A percentile compares a stretch with the other conserved stretches of the same genome.
These are phyloP conservation scores for Aurelia aurita complex sp. Pacific DNA, from an alignment of 30 jellyfish, hydroid and myxozoan species.

Conservation along the genomic window DNA sequence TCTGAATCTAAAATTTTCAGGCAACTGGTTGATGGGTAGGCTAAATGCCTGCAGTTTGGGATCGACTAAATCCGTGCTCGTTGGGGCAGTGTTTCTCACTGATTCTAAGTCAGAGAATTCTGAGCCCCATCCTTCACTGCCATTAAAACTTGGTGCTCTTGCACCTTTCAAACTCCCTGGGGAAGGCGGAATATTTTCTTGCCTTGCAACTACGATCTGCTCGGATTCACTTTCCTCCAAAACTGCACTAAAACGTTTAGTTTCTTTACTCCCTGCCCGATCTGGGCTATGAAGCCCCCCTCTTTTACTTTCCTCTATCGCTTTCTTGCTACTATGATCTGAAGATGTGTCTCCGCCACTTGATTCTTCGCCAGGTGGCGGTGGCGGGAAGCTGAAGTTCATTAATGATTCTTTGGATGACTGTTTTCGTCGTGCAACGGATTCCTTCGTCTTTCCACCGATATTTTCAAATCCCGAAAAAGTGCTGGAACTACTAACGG, in stretches of 20 bases:
- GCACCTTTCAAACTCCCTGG: not conserved
- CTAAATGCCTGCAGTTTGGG: constrained; percentile 77
- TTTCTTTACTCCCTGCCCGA: not conserved
- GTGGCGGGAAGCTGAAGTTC: constrained; percentile 84
- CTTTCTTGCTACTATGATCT: constrained; percentile 45
- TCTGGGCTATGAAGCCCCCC: not conserved
- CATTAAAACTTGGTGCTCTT: constrained; percentile 32
- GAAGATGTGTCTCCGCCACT: constrained; percentile 65
- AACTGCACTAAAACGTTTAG: constrained; percentile 39
- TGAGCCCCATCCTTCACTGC: constrained; percentile 86
- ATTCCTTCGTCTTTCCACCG: constrained; percentile 24
- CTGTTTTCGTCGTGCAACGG: constrained; percentile 54
- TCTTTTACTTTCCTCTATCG: constrained; percentile 4
- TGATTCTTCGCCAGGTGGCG: constrained; percentile 60
- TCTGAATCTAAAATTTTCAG: constrained; percentile 28
- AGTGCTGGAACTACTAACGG: constrained; percentile 60
- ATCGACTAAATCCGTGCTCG: constrained; percentile 44
- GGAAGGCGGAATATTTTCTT: not conserved
- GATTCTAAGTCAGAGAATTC: constrained; percentile 67
- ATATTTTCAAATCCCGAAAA: constrained; percentile 52
- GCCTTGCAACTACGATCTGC: not conserved
- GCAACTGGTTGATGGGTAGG: constrained; percentile 31
- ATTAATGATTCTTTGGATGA: constrained; percentile 39
- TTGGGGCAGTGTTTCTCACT: not conserved
- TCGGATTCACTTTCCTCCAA: constrained; percentile 36